A percentile compares a stretch with the other conserved stretches of the same genome.
Conservation (phyloP, 2,797 vertebrate genomes). For the Hemibagrus guttatus region DNA sequence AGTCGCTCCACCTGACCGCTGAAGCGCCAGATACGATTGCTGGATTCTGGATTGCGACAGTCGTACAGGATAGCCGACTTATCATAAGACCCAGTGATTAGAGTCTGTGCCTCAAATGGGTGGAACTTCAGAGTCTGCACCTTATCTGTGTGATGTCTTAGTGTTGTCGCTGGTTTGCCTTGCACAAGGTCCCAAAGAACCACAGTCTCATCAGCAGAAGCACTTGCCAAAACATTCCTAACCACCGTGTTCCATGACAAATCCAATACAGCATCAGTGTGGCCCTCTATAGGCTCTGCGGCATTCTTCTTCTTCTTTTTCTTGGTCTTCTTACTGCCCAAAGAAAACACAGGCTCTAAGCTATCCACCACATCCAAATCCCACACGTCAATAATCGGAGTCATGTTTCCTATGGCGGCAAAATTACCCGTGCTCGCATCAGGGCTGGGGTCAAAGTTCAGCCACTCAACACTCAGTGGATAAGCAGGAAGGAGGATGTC, state of each 20-base stretch:
- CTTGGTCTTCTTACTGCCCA: slow-evolving; percentile 83
- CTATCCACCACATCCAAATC: slow-evolving; percentile 96
- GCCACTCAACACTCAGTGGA: slow-evolving; percentile 91
- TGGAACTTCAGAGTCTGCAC: slow-evolving; percentile 94
- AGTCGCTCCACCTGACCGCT: slow-evolving; percentile 94
- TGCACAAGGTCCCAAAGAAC: slow-evolving; percentile 90
- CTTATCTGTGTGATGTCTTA: slow-evolving; percentile 88
- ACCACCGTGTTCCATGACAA: slow-evolving; percentile 93
- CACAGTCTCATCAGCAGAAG: slow-evolving; percentile 87
- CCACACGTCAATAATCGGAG: slow-evolving; percentile 94
- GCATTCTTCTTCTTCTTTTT: slow-evolving; percentile 90
- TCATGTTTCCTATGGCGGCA: slow-evolving; percentile 95
- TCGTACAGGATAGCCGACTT: slow-evolving; percentile 92
- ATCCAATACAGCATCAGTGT: slow-evolving; percentile 90
- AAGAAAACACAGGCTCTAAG: slow-evolving; percentile 90
- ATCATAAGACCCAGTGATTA: slow-evolving; percentile 93
- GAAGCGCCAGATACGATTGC: slow-evolving; percentile 87
- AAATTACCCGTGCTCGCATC: slow-evolving; percentile 85
- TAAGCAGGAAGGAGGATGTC: slow-evolving; percentile 93
- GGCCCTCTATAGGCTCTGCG: slow-evolving; percentile 79
- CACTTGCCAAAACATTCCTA: slow-evolving; percentile 92
- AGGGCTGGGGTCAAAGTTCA: slow-evolving; percentile 95
- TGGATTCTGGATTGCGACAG: slow-evolving; percentile 88
- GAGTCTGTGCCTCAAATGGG: slow-evolving; percentile 94
- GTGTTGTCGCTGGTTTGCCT: slow-evolving; percentile 85